phyloP scores from a whole-genome alignment of 2,888 invertebrate genomes.

The Melinaea marsaeus region DNA sequence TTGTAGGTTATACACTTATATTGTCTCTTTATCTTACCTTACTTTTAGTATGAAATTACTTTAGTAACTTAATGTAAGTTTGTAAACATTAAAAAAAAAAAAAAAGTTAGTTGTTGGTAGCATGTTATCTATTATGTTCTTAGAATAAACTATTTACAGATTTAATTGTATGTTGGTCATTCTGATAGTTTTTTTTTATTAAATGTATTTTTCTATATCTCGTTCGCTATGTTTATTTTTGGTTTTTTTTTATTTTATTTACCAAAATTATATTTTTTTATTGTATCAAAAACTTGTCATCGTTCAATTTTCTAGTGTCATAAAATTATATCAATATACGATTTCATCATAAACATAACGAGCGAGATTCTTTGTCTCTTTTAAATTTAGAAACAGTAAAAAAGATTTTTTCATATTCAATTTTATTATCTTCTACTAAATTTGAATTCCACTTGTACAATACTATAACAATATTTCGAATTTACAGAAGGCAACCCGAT shows the following conservation, averaged over 20 bases:
- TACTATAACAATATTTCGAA: conserved; percentile 15
- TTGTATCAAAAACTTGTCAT: too few species aligned
- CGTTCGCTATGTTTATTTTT: too few species aligned
- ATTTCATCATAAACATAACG: too few species aligned
- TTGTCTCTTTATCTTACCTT: not conserved
- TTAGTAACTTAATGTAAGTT: not conserved
- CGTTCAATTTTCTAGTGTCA: too few species aligned
- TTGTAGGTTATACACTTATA: not conserved
- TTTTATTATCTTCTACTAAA: not conserved
- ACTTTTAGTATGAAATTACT: not conserved
- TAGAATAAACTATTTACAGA: not conserved
- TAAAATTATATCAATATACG: too few species aligned
- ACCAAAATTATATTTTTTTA: too few species aligned
- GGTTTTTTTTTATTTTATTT: too few species aligned
- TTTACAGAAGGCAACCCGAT: conserved; percentile 79
- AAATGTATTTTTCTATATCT: too few species aligned
- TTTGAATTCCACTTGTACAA: not conserved
- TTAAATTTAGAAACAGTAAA: too few species aligned
- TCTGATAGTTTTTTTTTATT: too few species aligned
- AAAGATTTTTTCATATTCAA: not conserved
- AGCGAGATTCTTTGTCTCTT: too few species aligned
- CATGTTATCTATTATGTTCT: conserved; percentile 1
- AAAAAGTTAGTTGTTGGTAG: not conserved
- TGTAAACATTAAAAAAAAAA: not conserved
- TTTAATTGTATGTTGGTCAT: too few species aligned